Conservation (phyloP, 2,888 invertebrate species). For the Drosophila nr. medialis region DNA sequence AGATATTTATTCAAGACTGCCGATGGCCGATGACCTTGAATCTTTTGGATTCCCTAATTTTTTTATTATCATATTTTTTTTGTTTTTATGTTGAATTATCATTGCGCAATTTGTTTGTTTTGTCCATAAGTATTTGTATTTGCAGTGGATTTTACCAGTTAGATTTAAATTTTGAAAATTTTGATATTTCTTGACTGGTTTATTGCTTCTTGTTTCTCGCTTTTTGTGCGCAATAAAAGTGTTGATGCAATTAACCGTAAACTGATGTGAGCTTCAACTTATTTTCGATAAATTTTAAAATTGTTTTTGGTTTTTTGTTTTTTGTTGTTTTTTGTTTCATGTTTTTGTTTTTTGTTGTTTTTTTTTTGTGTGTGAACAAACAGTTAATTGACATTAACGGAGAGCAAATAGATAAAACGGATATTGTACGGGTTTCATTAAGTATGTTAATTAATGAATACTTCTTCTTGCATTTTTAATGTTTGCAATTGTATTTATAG, state of each 20-base stretch:
- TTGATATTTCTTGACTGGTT: constrained; percentile 41
- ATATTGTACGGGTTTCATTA: constrained; percentile 26
- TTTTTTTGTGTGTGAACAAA: constrained; percentile 3
- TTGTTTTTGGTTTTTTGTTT: neutral
- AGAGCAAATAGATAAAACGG: constrained; percentile 29
- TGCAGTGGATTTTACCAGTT: constrained; percentile 15
- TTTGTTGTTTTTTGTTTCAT: too few relatives aligned
- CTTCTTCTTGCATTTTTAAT: neutral
- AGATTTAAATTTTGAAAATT: constrained; percentile 24
- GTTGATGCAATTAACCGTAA: constrained; percentile 40
- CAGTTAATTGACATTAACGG: constrained; percentile 17
- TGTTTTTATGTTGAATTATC: constrained; percentile 40
- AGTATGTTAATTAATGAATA: constrained; percentile 33
- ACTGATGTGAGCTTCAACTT: constrained; percentile 14
- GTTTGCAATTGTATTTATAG: neutral
- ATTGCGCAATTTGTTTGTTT: constrained; percentile 49
- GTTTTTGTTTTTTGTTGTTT: neutral
- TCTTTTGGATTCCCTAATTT: constrained; percentile 43
- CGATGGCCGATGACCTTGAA: constrained; percentile 41
- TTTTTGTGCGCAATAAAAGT: constrained; percentile 37
- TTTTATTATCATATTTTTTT: constrained; percentile 39
- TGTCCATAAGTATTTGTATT: neutral
- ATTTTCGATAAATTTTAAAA: constrained; percentile 15
- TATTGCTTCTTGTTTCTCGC: constrained; percentile 2
- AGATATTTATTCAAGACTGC: constrained; percentile 40